phyloP scores from a whole-genome alignment of 2,113 vertebrate genomes.

The Phaetusa simplex region DNA sequence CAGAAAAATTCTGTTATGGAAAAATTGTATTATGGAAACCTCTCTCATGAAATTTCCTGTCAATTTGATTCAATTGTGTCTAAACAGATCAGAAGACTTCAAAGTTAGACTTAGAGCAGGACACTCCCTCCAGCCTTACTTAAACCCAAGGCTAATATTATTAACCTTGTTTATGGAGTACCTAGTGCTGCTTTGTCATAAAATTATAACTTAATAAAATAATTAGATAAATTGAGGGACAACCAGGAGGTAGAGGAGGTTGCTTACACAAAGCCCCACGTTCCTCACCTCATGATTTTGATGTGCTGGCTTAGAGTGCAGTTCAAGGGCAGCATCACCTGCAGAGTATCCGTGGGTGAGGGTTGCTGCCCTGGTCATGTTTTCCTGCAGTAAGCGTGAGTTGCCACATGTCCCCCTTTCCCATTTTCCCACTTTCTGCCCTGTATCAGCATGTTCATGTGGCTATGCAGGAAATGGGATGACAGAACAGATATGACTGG shows the following conservation, averaged over 20 bases:
- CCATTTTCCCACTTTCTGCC: not conserved
- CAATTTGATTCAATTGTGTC: constrained; percentile 40
- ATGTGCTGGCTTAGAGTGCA: rapidly evolving
- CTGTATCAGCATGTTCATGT: not conserved
- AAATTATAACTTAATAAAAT: constrained; percentile 34
- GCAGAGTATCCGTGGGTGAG: not conserved
- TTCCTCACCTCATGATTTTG: not conserved
- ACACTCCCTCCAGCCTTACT: constrained; percentile 9
- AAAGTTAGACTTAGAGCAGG: constrained; percentile 58
- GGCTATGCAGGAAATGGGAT: not conserved
- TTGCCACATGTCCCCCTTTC: not conserved
- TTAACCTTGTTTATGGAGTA: constrained; percentile 5
- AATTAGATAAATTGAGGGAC: constrained; percentile 13
- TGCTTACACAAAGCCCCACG: not conserved
- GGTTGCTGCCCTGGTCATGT: not conserved
- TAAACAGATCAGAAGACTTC: constrained; percentile 37
- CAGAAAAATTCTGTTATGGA: constrained; percentile 17
- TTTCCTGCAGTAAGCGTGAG: not conserved
- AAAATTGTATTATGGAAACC: constrained; percentile 46
- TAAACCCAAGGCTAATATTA: not conserved
- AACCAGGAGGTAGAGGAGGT: not conserved
- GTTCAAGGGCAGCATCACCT: rapidly evolving
- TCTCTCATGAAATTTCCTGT: constrained; percentile 44
- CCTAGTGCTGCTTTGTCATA: not conserved
- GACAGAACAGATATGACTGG: not conserved